Conservation (phyloP, 2,797 vertebrate genomes). For the Glossophaga mutica region DNA sequence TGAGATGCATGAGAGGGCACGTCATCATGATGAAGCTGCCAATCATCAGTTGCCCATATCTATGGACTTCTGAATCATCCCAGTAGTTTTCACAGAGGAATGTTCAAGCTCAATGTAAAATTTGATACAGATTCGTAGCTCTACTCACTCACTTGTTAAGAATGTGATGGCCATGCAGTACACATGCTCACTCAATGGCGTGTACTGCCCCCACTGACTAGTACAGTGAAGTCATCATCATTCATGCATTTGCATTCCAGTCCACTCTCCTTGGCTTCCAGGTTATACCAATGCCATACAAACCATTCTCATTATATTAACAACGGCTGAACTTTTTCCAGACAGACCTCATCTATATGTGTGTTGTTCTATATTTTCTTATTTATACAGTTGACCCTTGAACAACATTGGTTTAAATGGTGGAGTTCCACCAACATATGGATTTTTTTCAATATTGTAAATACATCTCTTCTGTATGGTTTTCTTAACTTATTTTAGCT, state of each 20-base stretch:
- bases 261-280: not conserved
- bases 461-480: not conserved
- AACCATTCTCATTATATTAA: not conserved
- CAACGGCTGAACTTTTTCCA: not conserved
- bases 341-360: not conserved
- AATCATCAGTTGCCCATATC: not conserved
- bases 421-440: not conserved
- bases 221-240: not conserved
- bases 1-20: too few species aligned
- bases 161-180: not conserved
- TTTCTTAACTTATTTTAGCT: not conserved
- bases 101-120: not conserved
- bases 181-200: not conserved
- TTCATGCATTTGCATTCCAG: not conserved
- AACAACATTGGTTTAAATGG: not conserved
- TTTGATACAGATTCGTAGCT: not conserved
- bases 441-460: not conserved
- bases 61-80: not conserved
- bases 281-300: not conserved
- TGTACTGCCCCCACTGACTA: not conserved
- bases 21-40: not conserved
- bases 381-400: not conserved
- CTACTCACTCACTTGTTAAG: not conserved
- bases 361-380: not conserved
- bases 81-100: not conserved